Conservation (phyloP, 1,140 invertebrate species). For the Habropoda laboriosa region DNA sequence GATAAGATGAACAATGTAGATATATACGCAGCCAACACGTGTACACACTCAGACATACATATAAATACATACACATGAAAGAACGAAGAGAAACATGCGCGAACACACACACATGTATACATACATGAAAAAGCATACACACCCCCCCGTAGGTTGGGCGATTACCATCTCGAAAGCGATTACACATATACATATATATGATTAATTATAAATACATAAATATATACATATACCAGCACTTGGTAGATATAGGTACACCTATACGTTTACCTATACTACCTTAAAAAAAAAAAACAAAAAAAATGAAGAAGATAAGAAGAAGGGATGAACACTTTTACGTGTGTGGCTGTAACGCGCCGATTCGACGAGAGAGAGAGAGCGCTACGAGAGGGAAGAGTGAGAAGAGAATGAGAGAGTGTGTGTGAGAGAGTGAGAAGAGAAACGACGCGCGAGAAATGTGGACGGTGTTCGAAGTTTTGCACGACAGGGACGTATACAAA, state of each 20-base stretch:
- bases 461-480: constrained; percentile 34
- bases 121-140: too few relatives aligned
- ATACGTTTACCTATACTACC: constrained; percentile 63
- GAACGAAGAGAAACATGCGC: neutral
- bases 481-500: constrained; percentile 23
- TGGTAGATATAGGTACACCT: constrained; percentile 62
- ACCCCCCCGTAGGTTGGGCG: constrained; percentile 70
- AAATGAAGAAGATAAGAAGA: constrained; percentile 6
- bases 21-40: constrained; percentile 26
- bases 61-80: neutral
- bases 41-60: too few relatives aligned
- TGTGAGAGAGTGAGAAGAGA: too few relatives aligned
- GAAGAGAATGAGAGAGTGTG: too few relatives aligned
- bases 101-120: neutral
- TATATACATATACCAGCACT: constrained; percentile 55
- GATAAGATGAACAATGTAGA: constrained; percentile 61
- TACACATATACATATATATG: constrained; percentile 67
- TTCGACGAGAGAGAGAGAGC: constrained; percentile 33
- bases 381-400: neutral
- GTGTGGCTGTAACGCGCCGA: constrained; percentile 49
- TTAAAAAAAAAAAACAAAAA: constrained; percentile 28
- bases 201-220: constrained; percentile 52
- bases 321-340: constrained; percentile 49
- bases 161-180: constrained; percentile 74
- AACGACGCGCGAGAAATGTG: constrained; percentile 26